Evolutionary conservation across 92 coral and sea anemone species (phyloP).

Genomic region (Galaxea fascicularis): DNA sequence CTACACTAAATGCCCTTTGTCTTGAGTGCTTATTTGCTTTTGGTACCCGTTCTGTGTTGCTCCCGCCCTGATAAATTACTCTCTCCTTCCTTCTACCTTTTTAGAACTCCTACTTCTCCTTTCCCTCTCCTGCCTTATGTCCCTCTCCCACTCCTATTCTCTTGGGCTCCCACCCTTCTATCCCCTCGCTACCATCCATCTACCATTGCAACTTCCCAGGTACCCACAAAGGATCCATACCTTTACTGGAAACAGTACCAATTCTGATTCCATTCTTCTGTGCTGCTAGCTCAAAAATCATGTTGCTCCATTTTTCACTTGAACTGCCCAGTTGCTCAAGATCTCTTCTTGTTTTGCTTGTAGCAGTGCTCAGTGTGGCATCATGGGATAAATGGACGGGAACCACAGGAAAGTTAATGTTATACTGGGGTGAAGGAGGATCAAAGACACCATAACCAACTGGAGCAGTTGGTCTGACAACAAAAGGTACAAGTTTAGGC

Average conservation of each 20-base stretch:
- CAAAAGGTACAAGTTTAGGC: conserved; percentile 22
- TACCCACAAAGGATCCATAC: no score
- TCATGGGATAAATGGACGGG: not conserved
- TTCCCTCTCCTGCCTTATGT: no score
- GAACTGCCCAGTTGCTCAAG: conserved; percentile 17
- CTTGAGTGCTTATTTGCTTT: not conserved
- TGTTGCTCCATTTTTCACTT: not conserved
- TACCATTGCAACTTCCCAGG: no score
- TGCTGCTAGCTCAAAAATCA: conserved; percentile 66
- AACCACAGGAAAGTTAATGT: not conserved
- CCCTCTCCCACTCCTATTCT: no score
- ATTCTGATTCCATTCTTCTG: conserved; percentile 74
- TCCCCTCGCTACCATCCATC: no score
- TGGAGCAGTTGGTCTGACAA: conserved; percentile 33
- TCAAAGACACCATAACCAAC: not conserved
- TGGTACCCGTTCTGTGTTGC: no score
- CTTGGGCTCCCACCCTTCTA: no score
- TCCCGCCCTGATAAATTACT: no score
- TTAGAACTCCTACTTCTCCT: no score
- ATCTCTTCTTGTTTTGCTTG: conserved; percentile 31
- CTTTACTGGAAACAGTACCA: conserved; percentile 43
- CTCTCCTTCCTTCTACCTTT: no score
- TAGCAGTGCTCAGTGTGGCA: not conserved
- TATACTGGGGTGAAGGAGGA: not conserved
- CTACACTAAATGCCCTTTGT: not conserved